These are phyloP conservation scores for Furcifer pardalis DNA, from an alignment of 2,797 vertebrate species.

Conservation along the genomic window DNA sequence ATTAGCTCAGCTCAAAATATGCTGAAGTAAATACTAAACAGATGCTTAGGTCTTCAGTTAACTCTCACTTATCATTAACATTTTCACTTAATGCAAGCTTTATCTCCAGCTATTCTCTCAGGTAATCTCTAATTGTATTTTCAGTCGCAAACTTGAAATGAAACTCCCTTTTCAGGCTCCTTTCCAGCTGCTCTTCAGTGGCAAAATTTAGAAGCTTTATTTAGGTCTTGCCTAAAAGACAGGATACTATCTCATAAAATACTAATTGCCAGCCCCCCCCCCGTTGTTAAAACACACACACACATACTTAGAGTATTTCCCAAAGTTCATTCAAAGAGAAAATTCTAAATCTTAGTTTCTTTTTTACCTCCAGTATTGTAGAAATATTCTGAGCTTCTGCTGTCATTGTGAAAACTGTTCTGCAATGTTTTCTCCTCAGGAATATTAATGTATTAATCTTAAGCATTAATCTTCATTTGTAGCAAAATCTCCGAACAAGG, in stretches of 20 bases:
- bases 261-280: conserved; percentile 50
- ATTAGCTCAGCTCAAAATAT: conserved; percentile 39
- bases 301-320: too few species aligned
- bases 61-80: conserved; percentile 29
- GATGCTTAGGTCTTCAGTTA: conserved; percentile 36
- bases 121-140: conserved; percentile 54
- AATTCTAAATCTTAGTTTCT: not conserved
- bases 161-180: conserved; percentile 45
- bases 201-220: conserved; percentile 50
- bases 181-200: conserved; percentile 54
- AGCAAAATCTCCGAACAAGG: not conserved
- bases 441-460: not conserved
- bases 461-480: not conserved
- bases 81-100: conserved; percentile 47
- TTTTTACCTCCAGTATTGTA: conserved; percentile 12
- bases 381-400: conserved; percentile 9
- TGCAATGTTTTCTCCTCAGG: conserved; percentile 5
- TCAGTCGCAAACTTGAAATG: conserved; percentile 37
- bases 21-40: conserved; percentile 21
- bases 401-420: conserved; percentile 27
- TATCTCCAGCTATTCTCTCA: conserved; percentile 49
- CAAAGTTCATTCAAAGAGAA: conserved; percentile 18
- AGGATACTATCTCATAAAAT: conserved; percentile 49
- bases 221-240: conserved; percentile 51
- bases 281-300: too few species aligned